phyloP scores from a whole-genome alignment of 1,140 invertebrate species.

The Spodoptera frugiperda region DNA sequence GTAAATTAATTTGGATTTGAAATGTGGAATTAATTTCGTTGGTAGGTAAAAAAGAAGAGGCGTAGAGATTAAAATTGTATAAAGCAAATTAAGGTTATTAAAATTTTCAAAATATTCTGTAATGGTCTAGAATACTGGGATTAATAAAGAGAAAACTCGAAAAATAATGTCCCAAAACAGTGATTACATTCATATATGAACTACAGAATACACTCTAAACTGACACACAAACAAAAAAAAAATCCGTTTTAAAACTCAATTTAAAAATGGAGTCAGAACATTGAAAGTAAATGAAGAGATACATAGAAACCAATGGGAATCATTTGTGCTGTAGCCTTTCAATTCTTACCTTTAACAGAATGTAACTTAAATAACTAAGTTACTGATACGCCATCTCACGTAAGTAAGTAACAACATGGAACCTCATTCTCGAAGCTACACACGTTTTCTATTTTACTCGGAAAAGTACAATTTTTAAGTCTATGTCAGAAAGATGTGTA shows the following conservation, averaged over 20 bases:
- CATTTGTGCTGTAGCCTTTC: slow-evolving; percentile 17
- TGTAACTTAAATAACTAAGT: slow-evolving; percentile 36
- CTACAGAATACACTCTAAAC: too few relatives aligned
- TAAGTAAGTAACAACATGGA: slow-evolving; percentile 40
- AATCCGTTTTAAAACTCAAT: not conserved
- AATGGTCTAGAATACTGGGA: too few relatives aligned
- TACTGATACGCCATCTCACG: slow-evolving; percentile 43
- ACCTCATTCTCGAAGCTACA: slow-evolving; percentile 50
- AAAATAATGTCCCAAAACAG: too few relatives aligned
- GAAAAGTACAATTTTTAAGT: slow-evolving; percentile 66
- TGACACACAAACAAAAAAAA: not conserved
- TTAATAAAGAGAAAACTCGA: too few relatives aligned
- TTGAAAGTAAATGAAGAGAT: slow-evolving; percentile 5
- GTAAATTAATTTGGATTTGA: too few relatives aligned
- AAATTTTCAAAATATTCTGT: too few relatives aligned
- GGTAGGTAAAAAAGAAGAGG: too few relatives aligned
- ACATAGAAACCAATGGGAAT: slow-evolving; percentile 4
- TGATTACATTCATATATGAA: too few relatives aligned
- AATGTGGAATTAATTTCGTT: too few relatives aligned
- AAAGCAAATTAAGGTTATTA: too few relatives aligned
- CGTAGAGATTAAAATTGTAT: too few relatives aligned
- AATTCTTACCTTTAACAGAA: slow-evolving; percentile 14
- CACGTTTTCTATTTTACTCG: slow-evolving; percentile 69
- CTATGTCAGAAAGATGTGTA: slow-evolving; percentile 62
- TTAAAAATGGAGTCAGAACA: not conserved